phyloP scores from a whole-genome alignment of 2,888 invertebrate species.

The Tetragonisca angustula region DNA sequence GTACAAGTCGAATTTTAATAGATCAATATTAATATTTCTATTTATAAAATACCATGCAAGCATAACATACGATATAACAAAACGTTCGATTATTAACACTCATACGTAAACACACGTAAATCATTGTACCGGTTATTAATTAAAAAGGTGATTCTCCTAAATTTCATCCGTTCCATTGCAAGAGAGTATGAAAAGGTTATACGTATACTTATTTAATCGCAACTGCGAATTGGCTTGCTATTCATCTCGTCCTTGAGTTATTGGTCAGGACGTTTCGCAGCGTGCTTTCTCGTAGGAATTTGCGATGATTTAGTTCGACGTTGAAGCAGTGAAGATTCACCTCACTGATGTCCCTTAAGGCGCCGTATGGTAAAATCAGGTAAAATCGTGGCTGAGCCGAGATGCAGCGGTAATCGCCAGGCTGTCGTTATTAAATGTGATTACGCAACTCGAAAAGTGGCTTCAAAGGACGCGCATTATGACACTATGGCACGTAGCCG shows the following conservation, averaged over 20 bases:
- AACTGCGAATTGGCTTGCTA: not conserved
- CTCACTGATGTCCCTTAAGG: constrained; percentile 50
- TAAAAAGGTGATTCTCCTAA: not conserved
- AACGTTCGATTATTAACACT: too few relatives aligned
- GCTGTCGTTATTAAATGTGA: constrained; percentile 77
- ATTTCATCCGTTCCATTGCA: not conserved
- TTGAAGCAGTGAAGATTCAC: constrained; percentile 38
- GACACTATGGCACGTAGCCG: constrained; percentile 70
- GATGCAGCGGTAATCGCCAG: constrained; percentile 54
- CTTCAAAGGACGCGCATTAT: constrained; percentile 78
- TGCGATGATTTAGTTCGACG: constrained; percentile 55
- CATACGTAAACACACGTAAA: not conserved
- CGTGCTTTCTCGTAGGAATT: constrained; percentile 27
- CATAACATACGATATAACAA: too few relatives aligned
- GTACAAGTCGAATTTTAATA: not conserved
- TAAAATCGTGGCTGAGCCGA: constrained; percentile 43
- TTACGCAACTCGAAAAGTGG: constrained; percentile 78
- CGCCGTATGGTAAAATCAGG: constrained; percentile 34
- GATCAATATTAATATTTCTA: not conserved
- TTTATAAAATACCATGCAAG: not conserved
- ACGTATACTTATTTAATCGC: constrained; percentile 4
- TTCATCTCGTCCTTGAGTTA: not conserved
- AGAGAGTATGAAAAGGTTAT: constrained; percentile 14
- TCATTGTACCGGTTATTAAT: not conserved
- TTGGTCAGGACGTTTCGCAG: constrained; percentile 29